These are phyloP conservation scores for Chrysomallon squamiferum DNA, from an alignment of 1,140 invertebrate genomes.

Conservation along the genomic window DNA sequence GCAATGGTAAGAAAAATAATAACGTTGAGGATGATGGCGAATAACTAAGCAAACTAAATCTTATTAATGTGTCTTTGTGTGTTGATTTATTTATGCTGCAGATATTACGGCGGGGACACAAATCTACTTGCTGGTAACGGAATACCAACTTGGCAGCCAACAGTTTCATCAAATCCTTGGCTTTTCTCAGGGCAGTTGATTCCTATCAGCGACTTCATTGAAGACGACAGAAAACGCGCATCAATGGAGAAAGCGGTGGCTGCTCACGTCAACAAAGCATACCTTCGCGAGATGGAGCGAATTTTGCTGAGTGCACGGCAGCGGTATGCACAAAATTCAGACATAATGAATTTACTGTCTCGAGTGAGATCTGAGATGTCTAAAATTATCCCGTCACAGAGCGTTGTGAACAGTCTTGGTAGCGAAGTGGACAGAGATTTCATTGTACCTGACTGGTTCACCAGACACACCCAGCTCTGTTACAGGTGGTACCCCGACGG, in stretches of 20 bases:
- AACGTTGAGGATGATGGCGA: too few species aligned
- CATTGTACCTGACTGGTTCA: conserved; percentile 19
- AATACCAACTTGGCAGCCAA: conserved; percentile 7
- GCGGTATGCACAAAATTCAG: neutral
- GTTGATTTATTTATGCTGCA: too few species aligned
- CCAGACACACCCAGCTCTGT: conserved; percentile 13
- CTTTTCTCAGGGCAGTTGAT: conserved; percentile 13
- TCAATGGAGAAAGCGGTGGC: conserved; percentile 11
- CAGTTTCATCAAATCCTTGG: conserved; percentile 13
- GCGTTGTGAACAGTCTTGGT: conserved; percentile 9
- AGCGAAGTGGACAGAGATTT: conserved; percentile 10
- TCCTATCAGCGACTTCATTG: conserved; percentile 10
- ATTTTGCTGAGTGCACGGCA: neutral
- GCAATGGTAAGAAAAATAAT: too few species aligned
- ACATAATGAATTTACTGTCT: neutral
- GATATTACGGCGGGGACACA: conserved; percentile 16
- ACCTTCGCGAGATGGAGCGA: conserved; percentile 3
- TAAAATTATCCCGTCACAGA: neutral
- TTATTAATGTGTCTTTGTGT: too few species aligned
- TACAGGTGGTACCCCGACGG: conserved; percentile 25
- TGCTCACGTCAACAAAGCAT: conserved; percentile 2
- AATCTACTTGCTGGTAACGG: conserved; percentile 11
- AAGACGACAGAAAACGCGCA: conserved; percentile 7
- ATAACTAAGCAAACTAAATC: too few species aligned
- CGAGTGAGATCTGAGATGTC: neutral